Conservation (phyloP, 2,797 vertebrate genomes). For the Sebastes flavidus region DNA sequence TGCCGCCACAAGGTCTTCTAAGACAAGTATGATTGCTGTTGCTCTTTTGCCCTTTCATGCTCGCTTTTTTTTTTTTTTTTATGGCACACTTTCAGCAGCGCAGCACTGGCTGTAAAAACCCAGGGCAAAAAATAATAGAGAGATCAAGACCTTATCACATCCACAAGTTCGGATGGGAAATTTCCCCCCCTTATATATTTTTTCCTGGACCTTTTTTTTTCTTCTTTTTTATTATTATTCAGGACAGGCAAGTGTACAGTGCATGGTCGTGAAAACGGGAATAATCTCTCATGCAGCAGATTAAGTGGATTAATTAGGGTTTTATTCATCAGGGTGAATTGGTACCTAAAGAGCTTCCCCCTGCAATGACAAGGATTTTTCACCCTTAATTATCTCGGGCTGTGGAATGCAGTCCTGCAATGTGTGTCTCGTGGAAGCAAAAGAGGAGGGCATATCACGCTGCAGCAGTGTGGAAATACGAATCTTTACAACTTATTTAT, state of each 20-base stretch:
- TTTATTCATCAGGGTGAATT: slow-evolving; percentile 82
- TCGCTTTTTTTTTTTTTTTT: slow-evolving; percentile 10
- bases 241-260: slow-evolving; percentile 61
- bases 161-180: slow-evolving; percentile 53
- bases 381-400: slow-evolving; percentile 76
- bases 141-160: slow-evolving; percentile 69
- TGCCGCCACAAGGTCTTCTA: slow-evolving; percentile 63
- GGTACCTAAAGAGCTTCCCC: slow-evolving; percentile 80
- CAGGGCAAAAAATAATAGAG: slow-evolving; percentile 52
- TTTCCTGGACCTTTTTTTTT: slow-evolving; percentile 42
- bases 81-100: slow-evolving; percentile 41
- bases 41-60: slow-evolving; percentile 58
- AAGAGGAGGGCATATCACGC: slow-evolving; percentile 18
- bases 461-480: slow-evolving; percentile 41
- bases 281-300: slow-evolving; percentile 81
- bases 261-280: slow-evolving; percentile 66
- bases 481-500: slow-evolving; percentile 22
- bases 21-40: slow-evolving; percentile 53
- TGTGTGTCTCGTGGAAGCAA: slow-evolving; percentile 1
- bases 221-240: slow-evolving; percentile 52
- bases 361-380: slow-evolving; percentile 79
- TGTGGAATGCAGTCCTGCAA: slow-evolving; percentile 52
- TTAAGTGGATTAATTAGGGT: slow-evolving; percentile 85
- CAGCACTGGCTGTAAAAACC: slow-evolving; percentile 46
- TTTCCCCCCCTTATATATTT: background rate